Conservation (phyloP, 2,888 invertebrate species). For the Pandemis corylana region DNA sequence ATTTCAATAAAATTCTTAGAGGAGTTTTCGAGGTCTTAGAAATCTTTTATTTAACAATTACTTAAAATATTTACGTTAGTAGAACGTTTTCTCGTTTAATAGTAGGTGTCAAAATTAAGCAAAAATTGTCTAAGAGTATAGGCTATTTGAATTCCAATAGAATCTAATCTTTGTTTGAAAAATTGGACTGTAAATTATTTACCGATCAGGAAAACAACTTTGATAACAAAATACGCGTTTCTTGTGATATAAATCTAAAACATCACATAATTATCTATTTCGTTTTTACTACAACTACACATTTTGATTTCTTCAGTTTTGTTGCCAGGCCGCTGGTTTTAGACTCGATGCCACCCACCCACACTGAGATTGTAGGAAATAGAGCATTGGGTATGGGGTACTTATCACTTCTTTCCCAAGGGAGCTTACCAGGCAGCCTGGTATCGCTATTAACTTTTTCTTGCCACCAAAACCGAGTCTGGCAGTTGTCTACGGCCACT, state of each 20-base stretch:
- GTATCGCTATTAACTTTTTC: conserved; percentile 15
- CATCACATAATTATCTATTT: background rate
- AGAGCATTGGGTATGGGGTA: conserved; percentile 21
- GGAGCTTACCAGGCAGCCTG: conserved; percentile 53
- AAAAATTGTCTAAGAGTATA: too few species aligned
- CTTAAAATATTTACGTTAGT: too few species aligned
- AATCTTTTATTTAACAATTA: too few species aligned
- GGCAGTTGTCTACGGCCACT: conserved; percentile 40
- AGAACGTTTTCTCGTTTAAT: too few species aligned
- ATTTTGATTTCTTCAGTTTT: background rate
- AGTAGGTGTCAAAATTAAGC: too few species aligned
- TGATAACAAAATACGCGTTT: background rate
- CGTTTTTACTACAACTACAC: background rate
- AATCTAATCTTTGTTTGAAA: too few species aligned
- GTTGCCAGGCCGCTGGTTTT: conserved; percentile 41
- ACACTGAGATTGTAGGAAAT: conserved; percentile 30
- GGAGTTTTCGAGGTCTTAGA: too few species aligned
- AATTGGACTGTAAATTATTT: background rate
- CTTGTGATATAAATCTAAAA: background rate
- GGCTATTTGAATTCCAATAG: too few species aligned
- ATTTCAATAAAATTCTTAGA: too few species aligned
- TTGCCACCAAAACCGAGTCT: conserved; percentile 42
- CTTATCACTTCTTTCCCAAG: conserved; percentile 39
- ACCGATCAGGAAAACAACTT: background rate
- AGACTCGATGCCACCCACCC: conserved; percentile 11